These are phyloP conservation scores for Sebastes matsubarae DNA, from an alignment of 2,797 vertebrate genomes.

Conservation along the genomic window DNA sequence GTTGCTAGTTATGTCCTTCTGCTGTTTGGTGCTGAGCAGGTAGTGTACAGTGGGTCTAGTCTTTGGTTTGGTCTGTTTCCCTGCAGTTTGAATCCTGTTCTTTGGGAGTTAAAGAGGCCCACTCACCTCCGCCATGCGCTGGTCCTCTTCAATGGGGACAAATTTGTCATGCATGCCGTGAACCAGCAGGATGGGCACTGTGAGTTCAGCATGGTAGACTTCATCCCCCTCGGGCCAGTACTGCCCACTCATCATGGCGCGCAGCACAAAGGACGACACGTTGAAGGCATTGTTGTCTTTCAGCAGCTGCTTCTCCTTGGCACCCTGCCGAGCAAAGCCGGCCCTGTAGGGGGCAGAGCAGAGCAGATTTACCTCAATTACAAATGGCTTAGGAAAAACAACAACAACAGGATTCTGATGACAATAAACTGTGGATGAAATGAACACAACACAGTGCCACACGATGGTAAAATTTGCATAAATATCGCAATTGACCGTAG, in stretches of 20 bases:
- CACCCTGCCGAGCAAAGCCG: slow-evolving; percentile 93
- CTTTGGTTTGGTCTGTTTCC: neutral
- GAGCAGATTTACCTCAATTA: neutral
- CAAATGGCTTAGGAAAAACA: neutral
- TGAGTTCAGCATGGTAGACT: slow-evolving; percentile 95
- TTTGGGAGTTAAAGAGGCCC: neutral
- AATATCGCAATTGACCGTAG: neutral
- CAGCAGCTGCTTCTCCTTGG: slow-evolving; percentile 94
- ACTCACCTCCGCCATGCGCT: slow-evolving; percentile 95
- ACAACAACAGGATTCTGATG: neutral
- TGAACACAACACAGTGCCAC: neutral
- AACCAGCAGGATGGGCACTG: slow-evolving; percentile 92
- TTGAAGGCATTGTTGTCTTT: slow-evolving; percentile 96
- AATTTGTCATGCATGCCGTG: slow-evolving; percentile 98
- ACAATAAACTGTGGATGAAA: neutral
- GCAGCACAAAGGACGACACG: slow-evolving; percentile 94
- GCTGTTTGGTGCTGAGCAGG: too few relatives aligned
- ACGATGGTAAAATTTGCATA: neutral
- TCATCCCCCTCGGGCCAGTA: slow-evolving; percentile 99
- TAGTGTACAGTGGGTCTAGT: neutral
- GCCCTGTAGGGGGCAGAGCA: slow-evolving; percentile 81
- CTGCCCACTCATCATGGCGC: slow-evolving; percentile 97
- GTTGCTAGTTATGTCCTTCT: too few relatives aligned
- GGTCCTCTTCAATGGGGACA: slow-evolving; percentile 95
- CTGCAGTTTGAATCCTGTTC: neutral